Conservation (phyloP, 2,888 invertebrate genomes). For the Nephrotoma appendiculata region DNA sequence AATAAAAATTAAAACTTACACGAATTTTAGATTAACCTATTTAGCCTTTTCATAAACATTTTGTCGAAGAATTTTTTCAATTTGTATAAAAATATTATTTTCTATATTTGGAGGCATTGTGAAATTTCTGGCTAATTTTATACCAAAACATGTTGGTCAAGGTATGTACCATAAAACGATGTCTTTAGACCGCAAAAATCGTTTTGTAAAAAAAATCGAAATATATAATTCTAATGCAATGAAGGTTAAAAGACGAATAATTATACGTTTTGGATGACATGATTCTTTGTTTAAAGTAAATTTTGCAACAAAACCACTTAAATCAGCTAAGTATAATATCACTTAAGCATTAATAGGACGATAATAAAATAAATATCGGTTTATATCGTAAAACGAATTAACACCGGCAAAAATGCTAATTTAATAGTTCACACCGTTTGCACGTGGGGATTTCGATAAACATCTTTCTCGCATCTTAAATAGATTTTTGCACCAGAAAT, state of each 20-base stretch:
- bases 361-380: no score
- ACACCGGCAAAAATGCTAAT: no score
- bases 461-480: no score
- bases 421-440: no score
- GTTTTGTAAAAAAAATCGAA: neutral
- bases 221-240: neutral
- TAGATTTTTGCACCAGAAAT: no score
- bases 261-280: neutral
- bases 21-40: neutral
- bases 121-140: neutral
- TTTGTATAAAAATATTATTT: neutral
- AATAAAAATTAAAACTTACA: neutral
- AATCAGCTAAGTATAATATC: no score
- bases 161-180: neutral
- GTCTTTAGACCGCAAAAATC: neutral
- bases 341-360: no score
- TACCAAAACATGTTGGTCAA: neutral
- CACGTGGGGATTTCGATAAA: no score
- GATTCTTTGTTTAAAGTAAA: neutral
- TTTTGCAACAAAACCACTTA: no score
- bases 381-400: no score
- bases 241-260: neutral
- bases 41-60: neutral
- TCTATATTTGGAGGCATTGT: neutral
- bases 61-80: neutral